phyloP scores from a whole-genome alignment of 2,797 vertebrate species.

The Cuniculus paca region DNA sequence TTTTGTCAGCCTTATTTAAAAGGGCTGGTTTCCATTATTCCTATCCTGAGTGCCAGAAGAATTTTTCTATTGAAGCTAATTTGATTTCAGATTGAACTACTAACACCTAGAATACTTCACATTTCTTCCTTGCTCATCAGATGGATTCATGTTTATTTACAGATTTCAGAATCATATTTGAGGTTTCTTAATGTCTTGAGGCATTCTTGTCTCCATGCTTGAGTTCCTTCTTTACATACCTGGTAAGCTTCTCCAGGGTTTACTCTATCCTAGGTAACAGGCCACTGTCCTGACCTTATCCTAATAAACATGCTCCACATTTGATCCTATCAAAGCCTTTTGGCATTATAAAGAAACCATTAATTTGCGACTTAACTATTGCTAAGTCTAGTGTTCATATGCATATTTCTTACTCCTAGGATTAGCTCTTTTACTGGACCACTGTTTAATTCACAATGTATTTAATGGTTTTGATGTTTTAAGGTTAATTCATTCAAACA shows the following conservation, averaged over 20 bases:
- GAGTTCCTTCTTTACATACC: neutral
- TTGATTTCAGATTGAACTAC: neutral
- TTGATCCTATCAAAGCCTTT: neutral
- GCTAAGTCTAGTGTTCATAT: neutral
- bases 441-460: neutral
- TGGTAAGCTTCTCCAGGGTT: neutral
- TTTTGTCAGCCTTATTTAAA: neutral
- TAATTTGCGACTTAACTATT: neutral
- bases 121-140: neutral
- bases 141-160: neutral
- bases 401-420: neutral
- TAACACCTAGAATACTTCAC: neutral
- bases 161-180: neutral
- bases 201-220: neutral
- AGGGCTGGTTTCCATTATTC: neutral
- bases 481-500: slow-evolving; percentile 28
- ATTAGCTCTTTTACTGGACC: neutral
- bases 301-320: neutral
- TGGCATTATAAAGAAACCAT: neutral
- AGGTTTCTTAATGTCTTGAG: neutral
- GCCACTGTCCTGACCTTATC: neutral
- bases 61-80: neutral
- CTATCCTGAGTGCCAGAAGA: neutral
- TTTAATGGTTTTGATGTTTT: slow-evolving; percentile 48
- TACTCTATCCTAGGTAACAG: neutral